A percentile compares a stretch with the other conserved stretches of the same genome.
phyloP scores from a whole-genome alignment of 2,113 vertebrate genomes.

The Tetraodon nigroviridis region DNA sequence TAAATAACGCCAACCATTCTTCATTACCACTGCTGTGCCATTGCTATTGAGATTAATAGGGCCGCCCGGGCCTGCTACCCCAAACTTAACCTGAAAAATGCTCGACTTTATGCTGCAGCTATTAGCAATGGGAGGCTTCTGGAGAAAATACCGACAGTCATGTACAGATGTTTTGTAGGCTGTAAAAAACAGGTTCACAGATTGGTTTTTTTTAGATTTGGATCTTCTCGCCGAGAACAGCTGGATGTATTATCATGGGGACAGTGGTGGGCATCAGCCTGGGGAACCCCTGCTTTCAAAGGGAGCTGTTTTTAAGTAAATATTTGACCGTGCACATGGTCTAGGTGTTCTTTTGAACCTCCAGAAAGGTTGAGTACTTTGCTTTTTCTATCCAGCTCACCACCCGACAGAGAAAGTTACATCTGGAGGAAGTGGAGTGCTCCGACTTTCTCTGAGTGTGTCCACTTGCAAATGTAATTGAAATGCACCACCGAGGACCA shows the following conservation, averaged over 20 bases:
- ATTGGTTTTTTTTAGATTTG: conserved; percentile 18
- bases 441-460: conserved; percentile 21
- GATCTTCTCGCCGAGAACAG: too few relatives aligned
- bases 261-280: too few relatives aligned
- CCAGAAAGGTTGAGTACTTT: not conserved
- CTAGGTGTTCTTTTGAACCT: not conserved
- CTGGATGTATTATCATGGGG: too few relatives aligned
- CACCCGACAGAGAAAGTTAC: conserved; percentile 26
- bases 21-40: conserved; percentile 54
- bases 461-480: conserved; percentile 56
- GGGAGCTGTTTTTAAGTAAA: too few relatives aligned
- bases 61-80: conserved; percentile 45
- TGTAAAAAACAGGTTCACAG: conserved; percentile 32
- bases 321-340: too few relatives aligned
- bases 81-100: conserved; percentile 71
- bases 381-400: not conserved
- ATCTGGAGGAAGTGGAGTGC: conserved; percentile 33
- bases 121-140: conserved; percentile 34
- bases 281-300: too few relatives aligned
- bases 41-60: conserved; percentile 50
- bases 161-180: conserved; percentile 8
- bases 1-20: conserved; percentile 67
- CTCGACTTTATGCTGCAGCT: conserved; percentile 45
- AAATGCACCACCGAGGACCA: conserved; percentile 50
- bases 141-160: conserved; percentile 21